phyloP scores from a whole-genome alignment of 2,113 vertebrate genomes.

The Hyaena hyaena region DNA sequence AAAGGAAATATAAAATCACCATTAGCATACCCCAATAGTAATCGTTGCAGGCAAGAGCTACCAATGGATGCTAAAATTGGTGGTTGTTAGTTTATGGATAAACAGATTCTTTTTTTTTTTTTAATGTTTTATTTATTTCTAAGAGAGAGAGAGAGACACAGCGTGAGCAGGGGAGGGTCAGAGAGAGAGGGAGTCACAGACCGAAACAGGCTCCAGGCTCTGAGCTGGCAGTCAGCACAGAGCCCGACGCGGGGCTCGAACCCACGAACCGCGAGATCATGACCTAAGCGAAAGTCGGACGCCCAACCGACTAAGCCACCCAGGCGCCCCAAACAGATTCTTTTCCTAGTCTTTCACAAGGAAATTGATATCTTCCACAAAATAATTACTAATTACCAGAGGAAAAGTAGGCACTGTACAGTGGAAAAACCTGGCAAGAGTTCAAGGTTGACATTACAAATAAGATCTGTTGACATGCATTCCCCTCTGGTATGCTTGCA shows the following conservation, averaged over 20 bases:
- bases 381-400: not conserved
- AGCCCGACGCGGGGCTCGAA: no score
- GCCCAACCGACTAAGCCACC: no score
- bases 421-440: not conserved
- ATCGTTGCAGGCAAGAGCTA: not conserved
- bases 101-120: constrained; percentile 21
- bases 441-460: not conserved
- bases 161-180: no score
- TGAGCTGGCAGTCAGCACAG: no score
- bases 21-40: not conserved
- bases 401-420: not conserved
- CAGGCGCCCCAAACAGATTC: not conserved
- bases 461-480: not conserved
- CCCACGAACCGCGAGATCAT: no score
- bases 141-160: no score
- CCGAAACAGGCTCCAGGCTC: no score
- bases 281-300: no score
- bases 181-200: no score
- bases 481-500: not conserved
- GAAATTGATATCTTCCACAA: not conserved
- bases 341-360: not conserved
- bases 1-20: not conserved
- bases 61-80: not conserved
- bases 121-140: no score
- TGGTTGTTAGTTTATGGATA: not conserved